A percentile compares a stretch with the other conserved stretches of the same genome.
phyloP scores from a whole-genome alignment of 35 echinoderm and acorn worm genomes.

The Acanthaster planci region DNA sequence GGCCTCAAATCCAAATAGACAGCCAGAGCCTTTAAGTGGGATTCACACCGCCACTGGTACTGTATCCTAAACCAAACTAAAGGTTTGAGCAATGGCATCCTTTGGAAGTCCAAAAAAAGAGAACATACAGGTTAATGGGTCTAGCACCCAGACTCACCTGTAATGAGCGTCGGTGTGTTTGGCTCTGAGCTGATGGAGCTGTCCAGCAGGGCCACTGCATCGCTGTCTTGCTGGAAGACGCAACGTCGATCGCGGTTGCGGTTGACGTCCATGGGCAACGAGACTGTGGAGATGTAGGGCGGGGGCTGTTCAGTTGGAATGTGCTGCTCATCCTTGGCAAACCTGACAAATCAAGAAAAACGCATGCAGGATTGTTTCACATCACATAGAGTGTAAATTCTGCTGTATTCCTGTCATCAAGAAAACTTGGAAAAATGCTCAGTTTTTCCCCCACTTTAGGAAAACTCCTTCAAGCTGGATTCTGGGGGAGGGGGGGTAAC shows the following conservation, averaged over 20 bases:
- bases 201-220: conserved; percentile 29
- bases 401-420: too few species aligned
- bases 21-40: background rate
- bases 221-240: conserved; percentile 14
- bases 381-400: too few species aligned
- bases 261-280: conserved; percentile 28
- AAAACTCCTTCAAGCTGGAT: too few species aligned
- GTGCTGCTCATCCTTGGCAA: conserved; percentile 36
- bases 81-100: too few species aligned
- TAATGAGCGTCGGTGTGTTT: conserved; percentile 41
- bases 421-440: too few species aligned
- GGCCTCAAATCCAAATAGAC: too few species aligned
- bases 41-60: too few species aligned
- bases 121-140: too few species aligned
- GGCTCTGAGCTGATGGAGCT: conserved; percentile 33
- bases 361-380: background rate
- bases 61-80: too few species aligned
- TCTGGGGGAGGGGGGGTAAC: too few species aligned
- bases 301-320: conserved; percentile 40
- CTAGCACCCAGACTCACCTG: background rate
- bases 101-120: background rate
- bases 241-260: conserved; percentile 33
- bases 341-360: conserved; percentile 4
- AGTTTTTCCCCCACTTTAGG: too few species aligned
- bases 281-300: conserved; percentile 32